Evolutionary conservation across 2,888 invertebrate genomes (phyloP).

Genomic region (Siphlonurus alternatus): DNA sequence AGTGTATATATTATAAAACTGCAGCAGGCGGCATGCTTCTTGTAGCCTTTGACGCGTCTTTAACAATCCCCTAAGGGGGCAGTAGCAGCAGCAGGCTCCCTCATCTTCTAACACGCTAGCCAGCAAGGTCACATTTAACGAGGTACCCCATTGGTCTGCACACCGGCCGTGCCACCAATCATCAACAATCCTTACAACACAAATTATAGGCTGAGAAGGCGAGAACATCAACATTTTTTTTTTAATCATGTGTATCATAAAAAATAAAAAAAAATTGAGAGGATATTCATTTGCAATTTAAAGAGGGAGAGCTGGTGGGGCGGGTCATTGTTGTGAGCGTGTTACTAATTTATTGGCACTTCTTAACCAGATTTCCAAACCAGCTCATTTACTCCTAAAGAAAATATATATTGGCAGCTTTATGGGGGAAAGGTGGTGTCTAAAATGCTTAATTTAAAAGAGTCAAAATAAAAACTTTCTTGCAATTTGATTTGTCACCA

Average conservation of each 20-base stretch:
- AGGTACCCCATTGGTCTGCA: background rate
- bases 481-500: background rate
- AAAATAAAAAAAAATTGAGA: background rate
- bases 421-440: no score
- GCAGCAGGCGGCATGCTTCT: no score
- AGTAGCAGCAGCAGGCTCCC: background rate
- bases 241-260: background rate
- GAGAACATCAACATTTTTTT: background rate
- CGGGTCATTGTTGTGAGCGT: background rate
- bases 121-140: background rate
- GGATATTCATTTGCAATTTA: background rate
- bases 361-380: no score
- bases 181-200: background rate
- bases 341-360: background rate
- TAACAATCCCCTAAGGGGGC: background rate
- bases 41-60: no score
- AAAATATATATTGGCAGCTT: no score
- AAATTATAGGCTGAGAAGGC: background rate
- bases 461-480: no score
- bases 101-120: background rate
- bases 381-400: no score
- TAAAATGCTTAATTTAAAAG: background rate
- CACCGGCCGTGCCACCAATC: background rate
- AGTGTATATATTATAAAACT: no score
- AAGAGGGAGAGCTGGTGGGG: background rate